phyloP scores from a whole-genome alignment of 2,797 vertebrate species.

The Phrynocephalus vlangalii region DNA sequence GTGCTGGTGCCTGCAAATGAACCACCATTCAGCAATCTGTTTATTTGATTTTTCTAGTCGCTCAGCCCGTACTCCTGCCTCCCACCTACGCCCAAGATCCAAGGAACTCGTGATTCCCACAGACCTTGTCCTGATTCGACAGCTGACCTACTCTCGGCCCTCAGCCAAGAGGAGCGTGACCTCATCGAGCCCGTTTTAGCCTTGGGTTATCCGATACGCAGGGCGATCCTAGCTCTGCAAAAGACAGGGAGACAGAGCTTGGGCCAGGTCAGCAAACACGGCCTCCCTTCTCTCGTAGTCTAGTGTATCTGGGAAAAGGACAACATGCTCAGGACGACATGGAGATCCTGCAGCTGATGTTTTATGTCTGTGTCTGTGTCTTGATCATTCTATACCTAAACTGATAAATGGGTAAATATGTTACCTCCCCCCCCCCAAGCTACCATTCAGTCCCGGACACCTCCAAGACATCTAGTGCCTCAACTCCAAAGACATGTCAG shows the following conservation, averaged over 20 bases:
- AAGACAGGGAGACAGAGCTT: conserved; percentile 86
- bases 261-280: conserved; percentile 83
- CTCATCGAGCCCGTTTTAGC: conserved; percentile 85
- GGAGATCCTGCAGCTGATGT: neutral
- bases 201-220: conserved; percentile 85
- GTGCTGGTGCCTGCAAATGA: neutral
- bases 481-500: too few relatives aligned
- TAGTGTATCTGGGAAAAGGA: fast-evolving
- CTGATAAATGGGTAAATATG: too few relatives aligned
- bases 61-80: conserved; percentile 79
- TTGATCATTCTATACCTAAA: too few relatives aligned
- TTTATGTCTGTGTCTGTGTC: too few relatives aligned
- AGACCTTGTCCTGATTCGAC: conserved; percentile 76
- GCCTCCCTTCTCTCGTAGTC: neutral
- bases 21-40: neutral
- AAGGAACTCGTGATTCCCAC: conserved; percentile 61
- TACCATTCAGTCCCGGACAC: too few relatives aligned
- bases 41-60: conserved; percentile 70
- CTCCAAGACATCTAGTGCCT: too few relatives aligned
- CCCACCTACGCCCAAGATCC: conserved; percentile 49
- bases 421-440: too few relatives aligned
- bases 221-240: conserved; percentile 90
- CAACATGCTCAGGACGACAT: too few relatives aligned
- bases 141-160: conserved; percentile 86
- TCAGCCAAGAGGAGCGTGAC: conserved; percentile 89